A percentile compares a stretch with the other conserved stretches of the same genome.
phyloP scores from a whole-genome alignment of 2,888 invertebrate species.

The Dexiosoma caninum region DNA sequence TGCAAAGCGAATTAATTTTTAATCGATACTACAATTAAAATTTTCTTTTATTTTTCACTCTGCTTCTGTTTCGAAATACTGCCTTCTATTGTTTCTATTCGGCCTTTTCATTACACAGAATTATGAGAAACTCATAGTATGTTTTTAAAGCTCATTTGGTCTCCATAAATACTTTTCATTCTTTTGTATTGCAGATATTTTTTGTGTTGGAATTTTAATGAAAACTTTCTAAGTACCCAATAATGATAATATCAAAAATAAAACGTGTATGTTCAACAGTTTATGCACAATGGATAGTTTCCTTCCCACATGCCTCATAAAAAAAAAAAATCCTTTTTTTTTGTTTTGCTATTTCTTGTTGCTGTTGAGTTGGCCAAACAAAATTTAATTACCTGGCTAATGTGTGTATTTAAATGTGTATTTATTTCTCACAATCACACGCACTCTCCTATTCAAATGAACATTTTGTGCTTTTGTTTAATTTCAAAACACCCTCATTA shows the following conservation, averaged over 20 bases:
- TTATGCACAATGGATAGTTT: constrained; percentile 32
- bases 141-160: no score
- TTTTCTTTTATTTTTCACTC: no score
- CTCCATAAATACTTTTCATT: no score
- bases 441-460: constrained; percentile 4
- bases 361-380: constrained; percentile 20
- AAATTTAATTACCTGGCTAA: constrained; percentile 53
- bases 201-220: no score
- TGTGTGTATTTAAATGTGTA: constrained; percentile 42
- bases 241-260: constrained; percentile 3
- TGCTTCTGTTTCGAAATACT: no score
- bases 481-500: constrained; percentile 57
- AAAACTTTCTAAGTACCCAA: neutral
- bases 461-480: constrained; percentile 44
- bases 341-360: neutral
- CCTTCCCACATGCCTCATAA: constrained; percentile 1
- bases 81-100: no score
- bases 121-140: no score
- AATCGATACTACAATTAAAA: no score
- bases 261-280: neutral
- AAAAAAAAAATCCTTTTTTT: constrained; percentile 4
- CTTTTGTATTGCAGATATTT: no score
- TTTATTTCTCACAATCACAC: constrained; percentile 13
- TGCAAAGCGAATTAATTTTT: no score
- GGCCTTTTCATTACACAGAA: no score